Evolutionary conservation across 2,888 invertebrate species (phyloP).

Genomic region (Rhaphigaster nebulosa): DNA sequence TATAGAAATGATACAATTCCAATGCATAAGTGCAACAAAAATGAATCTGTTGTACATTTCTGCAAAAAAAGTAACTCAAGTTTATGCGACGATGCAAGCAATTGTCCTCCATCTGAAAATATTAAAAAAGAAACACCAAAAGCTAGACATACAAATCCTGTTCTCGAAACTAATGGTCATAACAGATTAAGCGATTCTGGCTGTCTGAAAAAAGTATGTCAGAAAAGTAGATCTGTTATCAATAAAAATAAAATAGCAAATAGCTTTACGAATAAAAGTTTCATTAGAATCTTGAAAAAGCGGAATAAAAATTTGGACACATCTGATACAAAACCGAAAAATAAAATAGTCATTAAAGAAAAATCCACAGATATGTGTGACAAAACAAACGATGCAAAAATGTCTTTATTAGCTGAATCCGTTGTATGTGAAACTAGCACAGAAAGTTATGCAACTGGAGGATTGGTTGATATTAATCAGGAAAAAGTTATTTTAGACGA

Average conservation of each 20-base stretch:
- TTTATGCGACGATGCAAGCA: neutral
- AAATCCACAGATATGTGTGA: neutral
- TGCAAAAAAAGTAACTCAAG: slow-evolving; percentile 47
- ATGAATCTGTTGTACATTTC: slow-evolving; percentile 37
- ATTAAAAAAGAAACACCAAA: neutral
- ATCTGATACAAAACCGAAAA: neutral
- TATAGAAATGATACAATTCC: neutral
- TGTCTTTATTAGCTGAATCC: neutral
- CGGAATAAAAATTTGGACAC: neutral
- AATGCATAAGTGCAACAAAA: slow-evolving; percentile 44
- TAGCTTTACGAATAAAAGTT: neutral
- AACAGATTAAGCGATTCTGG: neutral
- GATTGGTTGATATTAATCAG: neutral
- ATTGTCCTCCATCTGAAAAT: neutral
- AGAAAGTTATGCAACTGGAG: neutral
- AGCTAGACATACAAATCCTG: neutral
- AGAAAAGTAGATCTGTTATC: neutral
- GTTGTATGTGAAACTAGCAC: neutral
- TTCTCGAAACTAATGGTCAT: neutral
- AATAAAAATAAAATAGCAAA: neutral
- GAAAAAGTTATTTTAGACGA: neutral
- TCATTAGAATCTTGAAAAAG: slow-evolving; percentile 7
- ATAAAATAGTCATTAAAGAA: neutral
- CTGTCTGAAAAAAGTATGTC: neutral
- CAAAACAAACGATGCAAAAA: neutral